phyloP scores from a whole-genome alignment of 2,888 invertebrate species.

The Sisyra nigra region DNA sequence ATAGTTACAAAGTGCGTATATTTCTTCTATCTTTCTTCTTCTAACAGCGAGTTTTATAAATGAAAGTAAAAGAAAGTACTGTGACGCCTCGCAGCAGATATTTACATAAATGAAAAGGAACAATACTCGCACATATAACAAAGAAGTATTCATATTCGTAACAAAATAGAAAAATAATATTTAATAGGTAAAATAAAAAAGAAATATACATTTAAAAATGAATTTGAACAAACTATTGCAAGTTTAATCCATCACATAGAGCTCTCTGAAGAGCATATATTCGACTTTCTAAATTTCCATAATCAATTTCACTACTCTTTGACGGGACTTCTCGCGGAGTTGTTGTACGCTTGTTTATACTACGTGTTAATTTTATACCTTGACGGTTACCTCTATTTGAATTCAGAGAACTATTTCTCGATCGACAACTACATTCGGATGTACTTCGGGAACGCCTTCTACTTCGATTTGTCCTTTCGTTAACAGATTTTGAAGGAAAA shows the following conservation, averaged over 20 bases:
- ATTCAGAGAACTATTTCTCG: neutral
- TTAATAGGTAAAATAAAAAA: too few relatives aligned
- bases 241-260: slow-evolving; percentile 18
- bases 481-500: too few relatives aligned
- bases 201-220: too few relatives aligned
- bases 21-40: too few relatives aligned
- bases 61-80: too few relatives aligned
- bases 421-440: neutral
- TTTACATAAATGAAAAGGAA: too few relatives aligned
- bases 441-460: slow-evolving; percentile 2
- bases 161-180: too few relatives aligned
- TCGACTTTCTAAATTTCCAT: slow-evolving; percentile 25
- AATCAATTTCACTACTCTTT: slow-evolving; percentile 20
- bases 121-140: too few relatives aligned
- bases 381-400: neutral
- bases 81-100: too few relatives aligned
- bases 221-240: neutral
- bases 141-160: too few relatives aligned
- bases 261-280: slow-evolving; percentile 26
- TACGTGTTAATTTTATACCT: neutral
- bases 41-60: too few relatives aligned
- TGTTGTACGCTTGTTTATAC: neutral
- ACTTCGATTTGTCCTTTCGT: neutral
- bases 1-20: too few relatives aligned
- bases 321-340: neutral